Percentiles rank a stretch among this genome's conserved stretches.
Evolutionary conservation across 2,797 vertebrate species (phyloP).

Genomic region (Clarias platycephalus): DNA sequence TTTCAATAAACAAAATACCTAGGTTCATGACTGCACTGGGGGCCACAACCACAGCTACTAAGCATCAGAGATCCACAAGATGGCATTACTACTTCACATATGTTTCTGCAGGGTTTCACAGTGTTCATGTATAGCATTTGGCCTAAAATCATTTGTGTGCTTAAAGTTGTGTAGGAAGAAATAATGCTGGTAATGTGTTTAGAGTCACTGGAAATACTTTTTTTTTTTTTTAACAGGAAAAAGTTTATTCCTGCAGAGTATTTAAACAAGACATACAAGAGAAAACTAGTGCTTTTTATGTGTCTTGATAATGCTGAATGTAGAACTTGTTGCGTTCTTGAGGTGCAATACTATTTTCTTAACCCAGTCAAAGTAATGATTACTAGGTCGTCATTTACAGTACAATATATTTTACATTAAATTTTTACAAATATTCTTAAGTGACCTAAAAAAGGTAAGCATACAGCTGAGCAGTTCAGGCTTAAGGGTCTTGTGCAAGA

Average conservation of each 20-base stretch:
- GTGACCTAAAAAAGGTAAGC: background rate
- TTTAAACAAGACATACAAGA: constrained; percentile 9
- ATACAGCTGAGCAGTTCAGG: background rate
- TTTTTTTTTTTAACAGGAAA: background rate
- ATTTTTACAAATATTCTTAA: too few species aligned
- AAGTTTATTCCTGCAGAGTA: constrained; percentile 6
- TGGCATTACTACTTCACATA: constrained; percentile 53
- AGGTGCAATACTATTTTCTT: background rate
- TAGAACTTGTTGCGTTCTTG: background rate
- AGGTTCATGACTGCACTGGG: background rate
- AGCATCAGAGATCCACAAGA: constrained; percentile 45
- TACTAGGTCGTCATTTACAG: background rate
- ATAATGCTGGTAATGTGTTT: background rate
- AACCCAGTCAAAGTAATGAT: background rate
- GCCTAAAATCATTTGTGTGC: background rate
- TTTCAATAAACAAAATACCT: background rate
- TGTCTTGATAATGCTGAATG: background rate
- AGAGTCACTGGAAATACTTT: background rate
- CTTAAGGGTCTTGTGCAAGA: background rate
- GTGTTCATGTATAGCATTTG: background rate
- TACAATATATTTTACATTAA: background rate
- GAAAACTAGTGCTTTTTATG: background rate
- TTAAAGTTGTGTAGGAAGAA: constrained; percentile 6
- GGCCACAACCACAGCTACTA: background rate
- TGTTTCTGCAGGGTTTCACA: background rate